A percentile compares a stretch with the other conserved stretches of the same genome.
phyloP scores from a whole-genome alignment of 2,797 vertebrate species.

The Eospalax fontanierii region DNA sequence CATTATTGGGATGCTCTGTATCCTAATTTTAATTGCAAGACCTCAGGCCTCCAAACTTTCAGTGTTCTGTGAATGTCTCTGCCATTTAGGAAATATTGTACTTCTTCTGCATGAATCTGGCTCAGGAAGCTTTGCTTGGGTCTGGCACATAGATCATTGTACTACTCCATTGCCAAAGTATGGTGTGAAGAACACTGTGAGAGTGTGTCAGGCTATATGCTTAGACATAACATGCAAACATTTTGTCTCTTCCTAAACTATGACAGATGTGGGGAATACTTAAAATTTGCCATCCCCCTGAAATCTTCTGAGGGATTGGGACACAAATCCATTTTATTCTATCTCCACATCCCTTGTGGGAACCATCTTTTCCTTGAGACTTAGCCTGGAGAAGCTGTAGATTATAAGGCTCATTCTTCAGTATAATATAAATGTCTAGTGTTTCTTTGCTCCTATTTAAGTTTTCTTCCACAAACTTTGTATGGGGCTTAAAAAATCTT shows the following conservation, averaged over 20 bases:
- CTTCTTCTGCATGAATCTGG: background rate
- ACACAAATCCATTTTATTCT: background rate
- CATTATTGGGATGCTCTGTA: background rate
- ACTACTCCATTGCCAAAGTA: background rate
- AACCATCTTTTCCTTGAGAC: background rate
- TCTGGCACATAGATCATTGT: constrained; percentile 49
- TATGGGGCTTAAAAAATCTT: background rate
- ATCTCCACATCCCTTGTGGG: background rate
- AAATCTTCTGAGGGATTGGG: background rate
- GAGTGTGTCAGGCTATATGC: background rate
- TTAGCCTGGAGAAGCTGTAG: background rate
- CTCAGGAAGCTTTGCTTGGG: constrained; percentile 22
- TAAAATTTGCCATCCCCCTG: background rate
- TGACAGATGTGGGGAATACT: constrained; percentile 1
- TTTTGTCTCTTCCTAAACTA: background rate
- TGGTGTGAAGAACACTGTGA: constrained; percentile 39
- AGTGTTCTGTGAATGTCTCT: background rate
- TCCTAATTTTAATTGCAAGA: background rate
- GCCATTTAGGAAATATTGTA: background rate
- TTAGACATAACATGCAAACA: background rate
- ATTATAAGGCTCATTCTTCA: background rate
- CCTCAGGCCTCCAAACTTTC: background rate
- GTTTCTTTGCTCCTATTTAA: background rate
- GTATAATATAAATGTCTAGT: background rate
- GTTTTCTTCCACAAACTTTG: background rate